phyloP scores from a whole-genome alignment of 2,888 invertebrate genomes.

The Scaptomyza cyrtandrae region DNA sequence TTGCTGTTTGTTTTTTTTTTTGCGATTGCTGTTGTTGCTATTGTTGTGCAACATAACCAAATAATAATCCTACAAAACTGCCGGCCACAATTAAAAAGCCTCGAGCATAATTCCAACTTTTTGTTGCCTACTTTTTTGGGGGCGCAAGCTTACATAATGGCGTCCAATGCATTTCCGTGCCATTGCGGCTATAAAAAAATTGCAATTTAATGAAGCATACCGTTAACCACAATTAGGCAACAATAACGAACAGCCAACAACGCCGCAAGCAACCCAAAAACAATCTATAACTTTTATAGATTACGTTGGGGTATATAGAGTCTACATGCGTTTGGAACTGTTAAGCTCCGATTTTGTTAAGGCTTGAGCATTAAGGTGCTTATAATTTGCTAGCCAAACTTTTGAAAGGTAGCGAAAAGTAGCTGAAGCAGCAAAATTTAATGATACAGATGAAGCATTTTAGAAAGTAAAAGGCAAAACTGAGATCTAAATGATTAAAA shows the following conservation, averaged over 20 bases:
- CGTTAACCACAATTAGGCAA: constrained; percentile 70
- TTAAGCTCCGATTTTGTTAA: background rate
- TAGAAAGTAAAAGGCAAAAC: background rate
- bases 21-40: constrained; percentile 1
- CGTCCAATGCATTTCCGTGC: constrained; percentile 61
- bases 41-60: constrained; percentile 62
- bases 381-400: background rate
- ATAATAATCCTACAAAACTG: constrained; percentile 76
- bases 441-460: background rate
- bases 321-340: background rate
- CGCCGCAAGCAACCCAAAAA: constrained; percentile 8
- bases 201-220: constrained; percentile 76
- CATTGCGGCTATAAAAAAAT: constrained; percentile 42
- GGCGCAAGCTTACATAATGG: constrained; percentile 14
- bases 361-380: background rate
- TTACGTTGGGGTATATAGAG: constrained; percentile 9
- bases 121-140: constrained; percentile 52
- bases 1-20: constrained; percentile 10
- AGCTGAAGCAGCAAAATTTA: too few relatives aligned
- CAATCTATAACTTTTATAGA: background rate
- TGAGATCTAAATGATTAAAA: background rate
- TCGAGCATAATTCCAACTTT: constrained; percentile 48
- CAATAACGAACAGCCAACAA: constrained; percentile 42
- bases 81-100: constrained; percentile 72
- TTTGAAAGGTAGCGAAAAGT: background rate